Conservation (phyloP, 2,113 vertebrate genomes). For the Python bivittatus region DNA sequence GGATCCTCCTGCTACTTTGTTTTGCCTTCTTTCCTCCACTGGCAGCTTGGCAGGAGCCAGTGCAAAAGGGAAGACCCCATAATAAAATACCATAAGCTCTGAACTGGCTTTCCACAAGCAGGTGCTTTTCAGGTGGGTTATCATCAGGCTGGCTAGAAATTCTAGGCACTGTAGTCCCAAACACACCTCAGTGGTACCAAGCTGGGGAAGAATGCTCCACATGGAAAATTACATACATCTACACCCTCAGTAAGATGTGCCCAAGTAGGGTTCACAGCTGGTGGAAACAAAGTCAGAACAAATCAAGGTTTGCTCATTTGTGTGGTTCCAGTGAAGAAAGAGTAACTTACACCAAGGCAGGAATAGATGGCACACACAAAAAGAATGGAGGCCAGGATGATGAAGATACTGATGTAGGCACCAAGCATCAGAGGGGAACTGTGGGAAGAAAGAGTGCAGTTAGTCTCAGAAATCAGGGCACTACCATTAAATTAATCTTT, state of each 20-base stretch:
- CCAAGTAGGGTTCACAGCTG: not conserved
- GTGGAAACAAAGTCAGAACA: not conserved
- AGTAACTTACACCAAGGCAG: conserved; percentile 82
- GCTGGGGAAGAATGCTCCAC: not conserved
- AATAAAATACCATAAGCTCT: not conserved
- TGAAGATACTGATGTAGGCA: conserved; percentile 84
- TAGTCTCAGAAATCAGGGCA: not conserved
- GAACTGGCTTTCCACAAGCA: not conserved
- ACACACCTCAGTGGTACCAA: not conserved
- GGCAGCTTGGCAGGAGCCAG: not conserved
- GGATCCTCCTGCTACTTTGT: not conserved
- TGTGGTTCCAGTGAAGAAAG: not conserved
- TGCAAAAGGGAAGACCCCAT: not conserved
- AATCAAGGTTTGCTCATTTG: not conserved
- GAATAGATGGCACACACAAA: conserved; percentile 91
- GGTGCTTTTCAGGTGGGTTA: not conserved
- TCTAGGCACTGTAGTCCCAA: not conserved
- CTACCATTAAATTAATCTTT: not conserved
- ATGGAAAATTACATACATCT: not conserved
- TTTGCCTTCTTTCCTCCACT: not conserved
- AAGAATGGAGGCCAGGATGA: conserved; percentile 85
- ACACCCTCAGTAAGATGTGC: no score
- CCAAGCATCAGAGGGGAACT: conserved; percentile 89
- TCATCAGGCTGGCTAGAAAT: not conserved
- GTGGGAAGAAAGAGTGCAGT: conserved; percentile 30